Evolutionary conservation across 2,888 invertebrate species (phyloP).

Genomic region (Caenorhabditis drosophilae): DNA sequence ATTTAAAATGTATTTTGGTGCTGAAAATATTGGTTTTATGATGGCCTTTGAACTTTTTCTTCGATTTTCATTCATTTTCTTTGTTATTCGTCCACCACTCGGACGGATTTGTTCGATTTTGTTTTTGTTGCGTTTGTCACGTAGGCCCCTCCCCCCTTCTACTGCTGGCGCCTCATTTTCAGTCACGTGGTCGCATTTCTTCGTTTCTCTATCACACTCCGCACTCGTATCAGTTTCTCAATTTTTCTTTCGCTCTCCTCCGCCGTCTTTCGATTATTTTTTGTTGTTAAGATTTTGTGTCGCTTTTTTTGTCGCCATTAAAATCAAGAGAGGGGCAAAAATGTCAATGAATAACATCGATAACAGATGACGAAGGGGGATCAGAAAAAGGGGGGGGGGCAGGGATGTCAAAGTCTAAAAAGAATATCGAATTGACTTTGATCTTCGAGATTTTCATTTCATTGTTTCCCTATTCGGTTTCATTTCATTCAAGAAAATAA

Average conservation of each 20-base stretch:
- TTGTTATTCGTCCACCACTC: too few species aligned
- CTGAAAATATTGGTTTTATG: neutral
- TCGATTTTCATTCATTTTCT: too few species aligned
- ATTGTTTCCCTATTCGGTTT: too few species aligned
- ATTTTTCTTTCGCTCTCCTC: too few species aligned
- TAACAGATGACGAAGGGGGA: neutral
- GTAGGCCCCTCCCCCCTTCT: constrained; percentile 11
- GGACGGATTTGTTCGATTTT: too few species aligned
- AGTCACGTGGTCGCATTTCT: constrained; percentile 5
- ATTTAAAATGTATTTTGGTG: constrained; percentile 6
- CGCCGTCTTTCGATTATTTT: too few species aligned
- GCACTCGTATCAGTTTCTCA: neutral
- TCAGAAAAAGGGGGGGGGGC: too few species aligned
- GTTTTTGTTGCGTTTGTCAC: constrained; percentile 17
- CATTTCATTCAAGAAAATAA: too few species aligned
- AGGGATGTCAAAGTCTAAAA: too few species aligned
- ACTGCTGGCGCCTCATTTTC: neutral
- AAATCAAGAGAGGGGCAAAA: neutral
- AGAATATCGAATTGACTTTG: too few species aligned
- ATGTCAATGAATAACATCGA: too few species aligned
- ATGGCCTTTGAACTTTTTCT: neutral
- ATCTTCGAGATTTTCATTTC: too few species aligned
- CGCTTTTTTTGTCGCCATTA: neutral
- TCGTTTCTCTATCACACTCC: neutral
- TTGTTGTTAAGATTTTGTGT: neutral